Percentiles rank a stretch among this genome's conserved stretches.
phyloP scores from a whole-genome alignment of 2,888 invertebrate genomes.

The Clostera curtula region DNA sequence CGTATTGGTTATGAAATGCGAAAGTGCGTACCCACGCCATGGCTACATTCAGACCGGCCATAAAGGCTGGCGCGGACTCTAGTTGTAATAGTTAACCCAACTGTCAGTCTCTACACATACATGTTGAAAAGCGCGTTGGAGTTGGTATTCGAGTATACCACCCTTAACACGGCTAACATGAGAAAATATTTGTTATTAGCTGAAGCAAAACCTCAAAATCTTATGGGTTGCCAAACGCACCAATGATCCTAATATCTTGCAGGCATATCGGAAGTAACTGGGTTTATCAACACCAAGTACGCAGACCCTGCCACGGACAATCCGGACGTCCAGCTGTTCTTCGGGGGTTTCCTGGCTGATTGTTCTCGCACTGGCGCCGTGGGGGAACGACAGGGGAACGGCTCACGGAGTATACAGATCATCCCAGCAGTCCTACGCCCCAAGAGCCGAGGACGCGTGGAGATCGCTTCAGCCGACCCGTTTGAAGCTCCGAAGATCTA shows the following conservation, averaged over 20 bases:
- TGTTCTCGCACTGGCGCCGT: constrained; percentile 91
- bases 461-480: constrained; percentile 85
- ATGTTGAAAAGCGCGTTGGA: no score
- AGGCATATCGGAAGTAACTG: constrained; percentile 90
- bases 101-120: no score
- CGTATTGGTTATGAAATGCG: no score
- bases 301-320: constrained; percentile 82
- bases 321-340: constrained; percentile 91
- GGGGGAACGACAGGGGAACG: constrained; percentile 82
- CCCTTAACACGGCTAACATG: no score
- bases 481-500: constrained; percentile 87
- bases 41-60: no score
- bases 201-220: no score
- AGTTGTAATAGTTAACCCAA: no score
- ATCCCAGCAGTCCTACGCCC: constrained; percentile 90
- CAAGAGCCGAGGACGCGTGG: constrained; percentile 86
- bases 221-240: no score
- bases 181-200: no score
- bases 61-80: no score
- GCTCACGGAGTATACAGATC: constrained; percentile 79
- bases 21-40: no score
- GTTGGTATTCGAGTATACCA: no score
- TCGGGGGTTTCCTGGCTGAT: constrained; percentile 89
- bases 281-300: constrained; percentile 86
- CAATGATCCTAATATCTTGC: constrained; percentile 13